These are phyloP conservation scores for Gadus chalcogrammus DNA, from an alignment of 2,113 vertebrate species.

Conservation along the genomic window DNA sequence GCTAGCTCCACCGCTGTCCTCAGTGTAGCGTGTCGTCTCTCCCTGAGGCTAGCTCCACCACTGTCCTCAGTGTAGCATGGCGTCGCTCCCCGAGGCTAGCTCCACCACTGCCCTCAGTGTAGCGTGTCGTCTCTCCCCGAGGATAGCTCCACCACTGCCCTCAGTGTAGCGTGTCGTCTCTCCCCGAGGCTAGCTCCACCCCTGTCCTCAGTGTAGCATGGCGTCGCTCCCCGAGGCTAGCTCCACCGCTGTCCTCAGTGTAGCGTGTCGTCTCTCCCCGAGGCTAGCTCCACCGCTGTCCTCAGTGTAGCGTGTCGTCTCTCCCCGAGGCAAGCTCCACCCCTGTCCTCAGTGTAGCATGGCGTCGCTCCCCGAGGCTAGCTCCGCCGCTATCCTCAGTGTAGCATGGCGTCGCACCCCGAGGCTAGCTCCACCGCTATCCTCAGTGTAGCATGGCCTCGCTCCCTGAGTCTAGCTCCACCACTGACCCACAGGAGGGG, in stretches of 20 bases:
- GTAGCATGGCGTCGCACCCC: too few species aligned
- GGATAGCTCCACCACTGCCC: neutral
- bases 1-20: neutral
- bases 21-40: neutral
- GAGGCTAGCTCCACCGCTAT: slow-evolving; percentile 8
- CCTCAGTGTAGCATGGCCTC: slow-evolving; percentile 25
- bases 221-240: too few species aligned
- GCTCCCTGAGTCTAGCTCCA: slow-evolving; percentile 25
- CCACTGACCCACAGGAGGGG: neutral
- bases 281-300: slow-evolving; percentile 15
- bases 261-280: slow-evolving; percentile 24
- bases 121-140: too few species aligned
- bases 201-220: neutral
- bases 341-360: neutral
- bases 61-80: slow-evolving; percentile 25
- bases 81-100: slow-evolving; percentile 28
- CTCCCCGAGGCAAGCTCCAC: neutral
- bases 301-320: neutral
- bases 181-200: slow-evolving; percentile 12
- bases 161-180: slow-evolving; percentile 14
- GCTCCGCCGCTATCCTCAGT: neutral
- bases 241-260: slow-evolving; percentile 24
- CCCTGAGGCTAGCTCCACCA: neutral
- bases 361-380: slow-evolving; percentile 25
- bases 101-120: slow-evolving; percentile 8